Conservation (phyloP, 23 tunicate species). For the Ascidia mentula region DNA sequence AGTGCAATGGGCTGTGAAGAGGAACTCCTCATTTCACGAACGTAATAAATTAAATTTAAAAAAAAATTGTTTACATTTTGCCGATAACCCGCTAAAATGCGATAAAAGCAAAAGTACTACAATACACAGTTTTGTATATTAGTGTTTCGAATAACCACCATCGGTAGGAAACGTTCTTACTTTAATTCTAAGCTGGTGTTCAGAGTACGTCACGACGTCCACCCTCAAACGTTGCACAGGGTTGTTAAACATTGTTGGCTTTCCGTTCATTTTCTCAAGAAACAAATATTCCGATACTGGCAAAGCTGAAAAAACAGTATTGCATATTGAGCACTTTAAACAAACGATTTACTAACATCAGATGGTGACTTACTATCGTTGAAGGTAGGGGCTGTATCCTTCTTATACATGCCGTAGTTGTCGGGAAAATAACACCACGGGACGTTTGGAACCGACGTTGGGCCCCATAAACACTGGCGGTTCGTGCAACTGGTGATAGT, state of each 20-base stretch:
- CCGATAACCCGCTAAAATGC: too few relatives aligned
- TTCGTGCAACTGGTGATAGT: conserved; percentile 27
- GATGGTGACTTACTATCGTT: conserved; percentile 35
- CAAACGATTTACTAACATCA: not conserved
- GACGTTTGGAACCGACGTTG: conserved; percentile 9
- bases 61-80: too few relatives aligned
- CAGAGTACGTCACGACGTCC: conserved; percentile 48
- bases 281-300: conserved; percentile 35
- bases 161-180: too few relatives aligned
- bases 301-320: not conserved
- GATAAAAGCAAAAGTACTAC: too few relatives aligned
- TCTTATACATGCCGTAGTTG: conserved; percentile 41
- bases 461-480: conserved; percentile 57
- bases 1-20: too few relatives aligned
- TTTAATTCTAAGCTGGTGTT: conserved; percentile 43
- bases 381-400: conserved; percentile 28
- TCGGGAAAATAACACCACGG: conserved; percentile 60
- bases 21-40: too few relatives aligned
- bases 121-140: too few relatives aligned
- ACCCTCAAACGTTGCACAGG: conserved; percentile 45
- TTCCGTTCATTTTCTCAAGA: conserved; percentile 26
- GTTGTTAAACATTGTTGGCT: conserved; percentile 2
- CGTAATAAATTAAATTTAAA: too few relatives aligned
- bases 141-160: too few relatives aligned
- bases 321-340: not conserved